phyloP scores from a whole-genome alignment of 2,888 invertebrate genomes.

The Spisula subtruncata region DNA sequence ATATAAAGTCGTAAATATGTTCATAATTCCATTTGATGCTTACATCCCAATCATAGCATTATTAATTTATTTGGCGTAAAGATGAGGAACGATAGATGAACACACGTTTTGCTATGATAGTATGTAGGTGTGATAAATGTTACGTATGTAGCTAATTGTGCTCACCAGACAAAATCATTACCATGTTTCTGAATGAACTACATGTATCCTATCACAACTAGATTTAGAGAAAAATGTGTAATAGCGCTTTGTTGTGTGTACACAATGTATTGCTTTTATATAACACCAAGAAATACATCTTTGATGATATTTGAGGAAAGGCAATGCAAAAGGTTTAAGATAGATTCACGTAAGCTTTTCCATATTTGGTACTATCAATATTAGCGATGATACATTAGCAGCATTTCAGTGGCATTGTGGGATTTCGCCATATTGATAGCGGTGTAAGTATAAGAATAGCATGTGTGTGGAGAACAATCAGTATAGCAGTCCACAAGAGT shows the following conservation, averaged over 20 bases:
- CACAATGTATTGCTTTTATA: not conserved
- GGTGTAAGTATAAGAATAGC: not conserved
- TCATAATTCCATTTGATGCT: not conserved
- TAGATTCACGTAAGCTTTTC: not conserved
- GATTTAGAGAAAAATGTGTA: not conserved
- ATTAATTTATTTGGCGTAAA: not conserved
- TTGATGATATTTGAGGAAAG: not conserved
- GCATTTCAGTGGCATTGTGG: not conserved
- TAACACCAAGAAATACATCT: not conserved
- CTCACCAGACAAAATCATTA: constrained; percentile 13
- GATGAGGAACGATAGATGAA: not conserved
- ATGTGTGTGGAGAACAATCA: not conserved
- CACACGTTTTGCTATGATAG: not conserved
- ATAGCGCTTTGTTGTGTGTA: not conserved
- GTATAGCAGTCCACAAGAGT: not conserved
- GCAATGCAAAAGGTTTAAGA: not conserved
- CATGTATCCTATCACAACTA: not conserved
- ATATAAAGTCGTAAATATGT: not conserved
- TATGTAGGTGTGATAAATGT: constrained; percentile 12
- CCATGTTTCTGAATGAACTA: not conserved
- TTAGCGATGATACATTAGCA: not conserved
- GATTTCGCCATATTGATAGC: not conserved
- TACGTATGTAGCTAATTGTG: not conserved
- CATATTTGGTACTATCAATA: not conserved
- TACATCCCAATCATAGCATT: not conserved